phyloP scores from a whole-genome alignment of 2,797 vertebrate species.

The Gastrophryne carolinensis region DNA sequence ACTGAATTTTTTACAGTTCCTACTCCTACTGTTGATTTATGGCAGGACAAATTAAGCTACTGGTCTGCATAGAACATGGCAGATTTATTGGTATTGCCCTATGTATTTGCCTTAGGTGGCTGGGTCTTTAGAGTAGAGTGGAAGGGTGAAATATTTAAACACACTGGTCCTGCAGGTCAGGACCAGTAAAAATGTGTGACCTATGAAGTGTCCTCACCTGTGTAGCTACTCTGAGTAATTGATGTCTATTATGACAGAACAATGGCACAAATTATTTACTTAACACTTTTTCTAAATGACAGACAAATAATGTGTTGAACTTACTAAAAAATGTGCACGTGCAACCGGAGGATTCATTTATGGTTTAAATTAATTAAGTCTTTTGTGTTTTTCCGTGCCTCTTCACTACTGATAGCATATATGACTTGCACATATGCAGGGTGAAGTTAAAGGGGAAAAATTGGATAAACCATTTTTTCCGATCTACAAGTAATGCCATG shows the following conservation, averaged over 20 bases:
- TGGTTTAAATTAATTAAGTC: no score
- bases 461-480: no score
- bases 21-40: conserved; percentile 22
- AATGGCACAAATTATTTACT: not conserved
- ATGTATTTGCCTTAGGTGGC: conserved; percentile 27
- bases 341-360: not conserved
- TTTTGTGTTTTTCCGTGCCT: no score
- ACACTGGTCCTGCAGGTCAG: conserved; percentile 14
- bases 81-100: conserved; percentile 23
- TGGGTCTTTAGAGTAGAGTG: conserved; percentile 9
- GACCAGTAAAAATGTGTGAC: conserved; percentile 23
- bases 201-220: conserved; percentile 25
- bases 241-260: conserved; percentile 1
- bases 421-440: no score
- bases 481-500: no score
- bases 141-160: conserved; percentile 29
- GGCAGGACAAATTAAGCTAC: conserved; percentile 33
- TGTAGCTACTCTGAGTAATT: not conserved
- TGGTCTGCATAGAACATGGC: conserved; percentile 13
- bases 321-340: not conserved
- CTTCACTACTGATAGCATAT: no score
- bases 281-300: conserved; percentile 2
- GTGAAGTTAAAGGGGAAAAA: no score
- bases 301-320: not conserved
- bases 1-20: conserved; percentile 10